A percentile compares a stretch with the other conserved stretches of the same genome.
These are phyloP conservation scores for Vulpes lagopus DNA, from an alignment of 2,113 vertebrate species.

Conservation along the genomic window DNA sequence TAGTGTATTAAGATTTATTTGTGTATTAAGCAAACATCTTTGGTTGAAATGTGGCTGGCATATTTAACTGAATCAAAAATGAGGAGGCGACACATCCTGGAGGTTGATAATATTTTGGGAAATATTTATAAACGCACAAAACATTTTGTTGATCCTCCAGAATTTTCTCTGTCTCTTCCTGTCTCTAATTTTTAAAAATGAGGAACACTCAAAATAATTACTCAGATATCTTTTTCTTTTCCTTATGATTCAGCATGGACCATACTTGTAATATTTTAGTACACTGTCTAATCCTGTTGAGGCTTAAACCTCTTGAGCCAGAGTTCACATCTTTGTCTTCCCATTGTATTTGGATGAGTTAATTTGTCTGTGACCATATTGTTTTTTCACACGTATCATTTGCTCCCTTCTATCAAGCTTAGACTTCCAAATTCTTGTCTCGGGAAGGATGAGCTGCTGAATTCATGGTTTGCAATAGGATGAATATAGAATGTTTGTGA, in stretches of 20 bases:
- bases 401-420: background rate
- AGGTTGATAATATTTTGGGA: slow-evolving; percentile 64
- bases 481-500: background rate
- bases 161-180: slow-evolving; percentile 52
- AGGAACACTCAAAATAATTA: background rate
- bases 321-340: background rate
- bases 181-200: slow-evolving; percentile 32
- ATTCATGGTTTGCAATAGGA: background rate
- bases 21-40: slow-evolving; percentile 60
- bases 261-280: background rate
- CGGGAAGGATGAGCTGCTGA: background rate
- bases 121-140: slow-evolving; percentile 61
- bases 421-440: background rate
- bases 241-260: slow-evolving; percentile 1
- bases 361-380: background rate
- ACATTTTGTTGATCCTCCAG: slow-evolving; percentile 26
- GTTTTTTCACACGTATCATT: background rate
- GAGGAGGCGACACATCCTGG: slow-evolving; percentile 22
- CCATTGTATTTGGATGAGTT: background rate
- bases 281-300: background rate
- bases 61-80: slow-evolving; percentile 54
- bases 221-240: slow-evolving; percentile 1
- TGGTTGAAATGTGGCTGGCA: slow-evolving; percentile 64
- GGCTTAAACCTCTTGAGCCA: background rate
- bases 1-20: slow-evolving; percentile 72